These are phyloP conservation scores for Drosophila mulleri DNA, from an alignment of 2,888 invertebrate species.

Conservation along the genomic window DNA sequence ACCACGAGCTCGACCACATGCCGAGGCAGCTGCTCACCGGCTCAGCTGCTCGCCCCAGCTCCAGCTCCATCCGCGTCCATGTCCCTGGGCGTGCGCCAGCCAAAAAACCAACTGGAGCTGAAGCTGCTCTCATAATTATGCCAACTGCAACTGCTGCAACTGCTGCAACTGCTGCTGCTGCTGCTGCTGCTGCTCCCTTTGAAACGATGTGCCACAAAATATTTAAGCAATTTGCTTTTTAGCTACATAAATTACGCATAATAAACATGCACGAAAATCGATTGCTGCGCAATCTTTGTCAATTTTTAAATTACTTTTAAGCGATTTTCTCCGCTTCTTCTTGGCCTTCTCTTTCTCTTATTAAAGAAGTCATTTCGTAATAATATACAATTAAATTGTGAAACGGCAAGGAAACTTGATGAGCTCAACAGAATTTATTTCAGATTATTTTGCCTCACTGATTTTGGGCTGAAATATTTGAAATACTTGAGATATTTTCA, in stretches of 20 bases:
- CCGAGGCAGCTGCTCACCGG: conserved; percentile 48
- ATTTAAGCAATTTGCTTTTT: conserved; percentile 24
- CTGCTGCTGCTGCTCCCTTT: conserved; percentile 7
- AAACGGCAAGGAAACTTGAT: background rate
- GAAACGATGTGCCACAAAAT: conserved; percentile 18
- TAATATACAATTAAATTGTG: conserved; percentile 9
- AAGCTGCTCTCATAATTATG: conserved; percentile 30
- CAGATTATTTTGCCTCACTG: background rate
- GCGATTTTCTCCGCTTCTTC: background rate
- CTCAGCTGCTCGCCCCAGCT: conserved; percentile 7
- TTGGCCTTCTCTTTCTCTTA: background rate
- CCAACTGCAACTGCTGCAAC: conserved; percentile 20
- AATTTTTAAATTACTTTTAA: conserved; percentile 5
- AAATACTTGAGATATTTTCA: background rate
- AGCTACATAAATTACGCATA: conserved; percentile 34
- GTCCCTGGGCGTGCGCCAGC: conserved; percentile 55
- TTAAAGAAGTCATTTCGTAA: conserved; percentile 1
- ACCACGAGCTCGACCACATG: conserved; percentile 28
- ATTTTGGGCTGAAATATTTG: background rate
- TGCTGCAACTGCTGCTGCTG: background rate
- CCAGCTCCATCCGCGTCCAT: conserved; percentile 31
- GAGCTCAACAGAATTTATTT: background rate
- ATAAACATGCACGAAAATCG: conserved; percentile 23
- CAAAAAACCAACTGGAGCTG: conserved; percentile 16
- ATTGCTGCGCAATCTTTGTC: background rate